Evolutionary conservation across 1,140 invertebrate species (phyloP), one percentile per base, ranked within the genome.

Genomic region (Tetramorium parvispinum): DNA sequence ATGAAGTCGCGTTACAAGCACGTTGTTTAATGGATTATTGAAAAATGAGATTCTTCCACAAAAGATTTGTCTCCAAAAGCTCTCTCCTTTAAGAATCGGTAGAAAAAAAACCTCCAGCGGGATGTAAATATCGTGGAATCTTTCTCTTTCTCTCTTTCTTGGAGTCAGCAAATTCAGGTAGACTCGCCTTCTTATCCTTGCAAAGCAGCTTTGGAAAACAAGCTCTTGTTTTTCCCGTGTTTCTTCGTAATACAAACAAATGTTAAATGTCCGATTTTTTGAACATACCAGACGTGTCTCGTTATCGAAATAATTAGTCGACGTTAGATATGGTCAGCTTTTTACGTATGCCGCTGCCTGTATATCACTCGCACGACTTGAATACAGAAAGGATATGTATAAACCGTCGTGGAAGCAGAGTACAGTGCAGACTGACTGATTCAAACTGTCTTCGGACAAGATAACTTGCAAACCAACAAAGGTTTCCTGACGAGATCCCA

Each of bases 401-500:
- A 82, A 79, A 73, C 79, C 71, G 53, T 75, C 46, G 11, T 57
- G 68, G 37, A 61, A 83, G 66, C 21, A 75, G 37, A 53, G 66
- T 57, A 73, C 53, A 24, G 8, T 71, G 40, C 40, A 75, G n/a
- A 83, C 79, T 83, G 79, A 61, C 51, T 49, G 55, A 46, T 13
- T 75, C 79, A 16, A 82, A 46, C 11, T 32, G 37, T 32, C 55
- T 18, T 57, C 66, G 5, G 11, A 21, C 24, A 57, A 46, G 24
- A 49, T 82, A 46, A 18, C 40, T 55, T 2, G 3, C 21, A 55
- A 57, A 18, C 79, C 68, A 75, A 83, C 53, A 49, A 75, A 32
- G 24, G 24, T 37, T 59, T 49, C 18, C 21, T 57, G 10, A 71
- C 18, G 24, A 27, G 18, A 57, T 55, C 21, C 21, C 43, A 43